These are phyloP conservation scores for Lycodopsis pacificus DNA, from an alignment of 2,797 vertebrate species.

Conservation along the genomic window DNA sequence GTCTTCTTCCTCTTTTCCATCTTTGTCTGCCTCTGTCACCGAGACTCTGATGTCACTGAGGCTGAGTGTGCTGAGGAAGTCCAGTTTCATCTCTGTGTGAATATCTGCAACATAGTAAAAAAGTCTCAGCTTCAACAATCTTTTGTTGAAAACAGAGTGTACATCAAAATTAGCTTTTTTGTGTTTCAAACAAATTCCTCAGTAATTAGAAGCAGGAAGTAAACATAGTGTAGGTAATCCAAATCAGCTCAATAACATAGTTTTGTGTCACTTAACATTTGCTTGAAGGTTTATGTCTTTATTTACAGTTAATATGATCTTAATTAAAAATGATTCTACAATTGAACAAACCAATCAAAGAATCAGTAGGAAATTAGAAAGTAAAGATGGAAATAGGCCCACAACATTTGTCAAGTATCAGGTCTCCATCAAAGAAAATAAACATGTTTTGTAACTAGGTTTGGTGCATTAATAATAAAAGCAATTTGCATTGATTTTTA, in stretches of 20 bases:
- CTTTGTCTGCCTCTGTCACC: conserved; percentile 47
- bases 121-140: background rate
- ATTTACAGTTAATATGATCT: no score
- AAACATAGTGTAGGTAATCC: background rate
- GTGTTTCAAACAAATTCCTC: background rate
- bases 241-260: background rate
- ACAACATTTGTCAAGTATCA: no score
- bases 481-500: no score
- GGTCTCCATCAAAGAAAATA: no score
- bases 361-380: no score
- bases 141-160: background rate
- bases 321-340: no score
- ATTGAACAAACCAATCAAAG: no score
- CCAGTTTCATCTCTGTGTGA: conserved; percentile 58
- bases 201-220: background rate
- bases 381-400: no score
- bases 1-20: conserved; percentile 33
- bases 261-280: background rate
- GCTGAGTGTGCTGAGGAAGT: conserved; percentile 58
- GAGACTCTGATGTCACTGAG: conserved; percentile 70
- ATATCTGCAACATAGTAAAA: conserved; percentile 63
- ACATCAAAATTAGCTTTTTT: background rate
- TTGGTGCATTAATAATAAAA: no score
- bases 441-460: no score
- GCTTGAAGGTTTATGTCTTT: background rate